Conservation (phyloP, 2,797 vertebrate species). For the Tauraco hartlaubi region DNA sequence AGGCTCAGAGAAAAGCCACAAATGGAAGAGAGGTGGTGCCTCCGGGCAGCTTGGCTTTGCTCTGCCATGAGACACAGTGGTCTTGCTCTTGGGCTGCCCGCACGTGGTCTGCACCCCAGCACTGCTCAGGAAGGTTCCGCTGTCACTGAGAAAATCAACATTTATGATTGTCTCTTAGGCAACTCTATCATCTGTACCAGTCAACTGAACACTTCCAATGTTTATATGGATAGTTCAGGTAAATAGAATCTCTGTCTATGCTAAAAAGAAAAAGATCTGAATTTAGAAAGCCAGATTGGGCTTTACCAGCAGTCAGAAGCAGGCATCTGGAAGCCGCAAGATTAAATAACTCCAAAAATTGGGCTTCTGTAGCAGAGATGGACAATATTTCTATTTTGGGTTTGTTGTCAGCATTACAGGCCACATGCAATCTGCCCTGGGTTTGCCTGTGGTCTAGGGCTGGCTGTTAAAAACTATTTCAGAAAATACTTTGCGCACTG, state of each 20-base stretch:
- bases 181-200: background rate
- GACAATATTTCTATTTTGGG: background rate
- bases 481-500: background rate
- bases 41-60: background rate
- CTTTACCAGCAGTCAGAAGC: background rate
- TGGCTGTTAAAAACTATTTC: background rate
- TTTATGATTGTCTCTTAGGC: background rate
- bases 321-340: background rate
- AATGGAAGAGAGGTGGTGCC: background rate
- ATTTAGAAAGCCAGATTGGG: background rate
- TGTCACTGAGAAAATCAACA: background rate
- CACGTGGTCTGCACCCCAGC: background rate
- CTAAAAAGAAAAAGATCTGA: background rate
- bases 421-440: background rate
- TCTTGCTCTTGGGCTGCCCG: background rate
- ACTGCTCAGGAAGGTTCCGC: background rate
- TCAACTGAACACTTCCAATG: background rate
- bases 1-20: background rate
- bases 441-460: background rate
- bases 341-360: background rate
- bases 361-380: background rate
- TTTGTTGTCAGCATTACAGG: background rate
- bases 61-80: rapidly evolving
- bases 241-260: background rate
- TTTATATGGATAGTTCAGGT: background rate